Percentiles rank a stretch among this genome's conserved stretches.
These are phyloP conservation scores for Lepilemur septentrionalis DNA, from an alignment of 2,797 vertebrate species.

Conservation along the genomic window DNA sequence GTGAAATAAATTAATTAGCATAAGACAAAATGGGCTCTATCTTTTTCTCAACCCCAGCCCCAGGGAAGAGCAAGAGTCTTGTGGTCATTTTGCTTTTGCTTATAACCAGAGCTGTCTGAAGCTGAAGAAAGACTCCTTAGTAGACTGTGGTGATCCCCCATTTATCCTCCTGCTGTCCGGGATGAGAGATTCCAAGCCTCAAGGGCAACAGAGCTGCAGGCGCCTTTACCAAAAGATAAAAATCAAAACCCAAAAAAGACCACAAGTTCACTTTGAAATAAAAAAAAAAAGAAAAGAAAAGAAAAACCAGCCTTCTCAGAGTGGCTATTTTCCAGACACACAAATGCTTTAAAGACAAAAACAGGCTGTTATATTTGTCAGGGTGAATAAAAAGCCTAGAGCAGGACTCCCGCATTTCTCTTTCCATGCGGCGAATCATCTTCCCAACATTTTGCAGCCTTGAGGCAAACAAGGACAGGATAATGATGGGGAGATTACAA, in stretches of 20 bases:
- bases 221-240: background rate
- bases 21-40: background rate
- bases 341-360: slow-evolving; percentile 34
- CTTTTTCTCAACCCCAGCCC: background rate
- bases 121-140: background rate
- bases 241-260: slow-evolving; percentile 37
- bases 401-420: background rate
- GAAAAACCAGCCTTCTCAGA: background rate
- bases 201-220: background rate
- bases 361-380: background rate
- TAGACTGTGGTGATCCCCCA: background rate
- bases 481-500: background rate
- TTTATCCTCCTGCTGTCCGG: background rate
- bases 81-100: background rate
- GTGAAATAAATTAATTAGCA: background rate
- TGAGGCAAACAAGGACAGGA: background rate
- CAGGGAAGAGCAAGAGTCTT: background rate
- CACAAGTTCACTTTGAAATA: slow-evolving; percentile 27
- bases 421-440: background rate
- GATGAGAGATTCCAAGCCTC: slow-evolving; percentile 38
- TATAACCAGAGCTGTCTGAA: background rate
- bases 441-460: background rate
- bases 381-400: background rate
- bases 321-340: slow-evolving; percentile 2
- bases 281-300: background rate